Evolutionary conservation across 2,888 invertebrate species (phyloP), one percentile per base, ranked within the genome.

Genomic region (Tuta absoluta): DNA sequence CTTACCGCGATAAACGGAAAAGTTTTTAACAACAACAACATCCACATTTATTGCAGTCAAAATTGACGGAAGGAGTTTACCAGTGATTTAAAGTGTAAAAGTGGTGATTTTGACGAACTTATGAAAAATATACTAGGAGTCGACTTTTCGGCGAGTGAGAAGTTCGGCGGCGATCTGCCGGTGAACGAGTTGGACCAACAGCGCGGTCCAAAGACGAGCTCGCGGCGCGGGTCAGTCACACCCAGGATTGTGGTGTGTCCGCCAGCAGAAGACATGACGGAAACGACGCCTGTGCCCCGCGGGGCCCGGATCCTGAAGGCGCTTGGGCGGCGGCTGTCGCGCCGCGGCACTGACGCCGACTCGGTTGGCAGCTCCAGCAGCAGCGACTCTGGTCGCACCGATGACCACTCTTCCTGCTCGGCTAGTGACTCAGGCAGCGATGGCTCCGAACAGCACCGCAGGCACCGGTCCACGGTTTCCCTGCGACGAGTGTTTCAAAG

Each of bases 401-500:
- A 87, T 65, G 85, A 87, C 68, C 84, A 88, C 12, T 91, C 92
- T 64, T 93, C 93, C 24, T 91, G 92, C 67, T 93, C 93, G 0
- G 87, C 88, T 33, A 94, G 94, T 78, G 94, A 95, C 67, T 93
- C 94, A 23, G 93, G 94, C 68, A 94, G 94, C 77, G 94, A 93
- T 61, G 91, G 93, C 67, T 93, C 93, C 19, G 92, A 93, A 57
- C 91, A 89, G 60, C 84, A 82, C 7, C 87, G 85, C 63, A 85
- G 88, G 12, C 84, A 87, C 67, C 92, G 93, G 66, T 94, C 94
- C 1, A 93, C 93, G 0, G 94, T 95, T 37, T 95, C 95, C 51
- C 87, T 96, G 64, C 92, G 95, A n/a, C 94, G 94, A 67, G 95
- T 95, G 57, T 95, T 96, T 78, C 94, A 95, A 80, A 95, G 93